Evolutionary conservation across 2,888 invertebrate species (phyloP).

Genomic region (Diarsia rubi): DNA sequence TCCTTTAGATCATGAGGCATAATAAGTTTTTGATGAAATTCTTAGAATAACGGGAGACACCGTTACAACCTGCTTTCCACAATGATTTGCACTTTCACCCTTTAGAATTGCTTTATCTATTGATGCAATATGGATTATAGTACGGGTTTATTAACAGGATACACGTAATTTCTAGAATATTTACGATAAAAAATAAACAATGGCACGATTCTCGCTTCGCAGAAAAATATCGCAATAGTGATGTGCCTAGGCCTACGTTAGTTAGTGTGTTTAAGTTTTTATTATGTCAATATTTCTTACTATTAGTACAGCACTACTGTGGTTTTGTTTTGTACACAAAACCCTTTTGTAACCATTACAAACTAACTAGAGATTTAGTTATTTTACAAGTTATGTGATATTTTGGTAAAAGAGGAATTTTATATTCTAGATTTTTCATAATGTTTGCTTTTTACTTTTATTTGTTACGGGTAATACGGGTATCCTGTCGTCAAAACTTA

Average conservation of each 20-base stretch:
- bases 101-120: background rate
- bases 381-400: background rate
- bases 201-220: slow-evolving; percentile 12
- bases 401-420: background rate
- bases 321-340: background rate
- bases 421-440: slow-evolving; percentile 12
- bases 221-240: slow-evolving; percentile 41
- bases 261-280: background rate
- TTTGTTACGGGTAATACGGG: slow-evolving; percentile 21
- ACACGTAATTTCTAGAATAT: slow-evolving; percentile 18
- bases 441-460: slow-evolving; percentile 11
- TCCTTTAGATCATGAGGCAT: slow-evolving; percentile 90
- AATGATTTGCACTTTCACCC: slow-evolving; percentile 46
- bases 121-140: background rate
- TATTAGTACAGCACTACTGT: background rate
- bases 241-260: background rate
- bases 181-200: slow-evolving; percentile 51
- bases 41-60: slow-evolving; percentile 71
- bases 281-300: background rate
- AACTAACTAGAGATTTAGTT: too few relatives aligned
- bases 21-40: slow-evolving; percentile 73
- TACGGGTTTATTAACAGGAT: background rate
- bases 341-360: background rate
- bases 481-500: slow-evolving; percentile 25
- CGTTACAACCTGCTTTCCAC: slow-evolving; percentile 68